Base-by-base conservation (phyloP, 2,797 vertebrate genomes). In the Peromyscus nudipes region DNA sequence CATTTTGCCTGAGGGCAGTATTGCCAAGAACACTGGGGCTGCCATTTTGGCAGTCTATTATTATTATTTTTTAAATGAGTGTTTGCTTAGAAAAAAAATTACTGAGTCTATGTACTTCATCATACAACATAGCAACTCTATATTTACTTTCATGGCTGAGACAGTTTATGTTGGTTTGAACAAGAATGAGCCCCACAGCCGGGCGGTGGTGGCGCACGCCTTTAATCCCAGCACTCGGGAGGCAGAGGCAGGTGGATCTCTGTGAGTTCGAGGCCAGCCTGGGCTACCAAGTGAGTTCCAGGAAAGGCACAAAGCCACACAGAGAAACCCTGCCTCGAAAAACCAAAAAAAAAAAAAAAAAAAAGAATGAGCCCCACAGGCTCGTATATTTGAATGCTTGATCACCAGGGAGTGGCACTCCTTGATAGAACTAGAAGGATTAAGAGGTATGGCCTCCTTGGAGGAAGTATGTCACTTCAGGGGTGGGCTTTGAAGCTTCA, bases 1-100 rank as follows among this genome's bases (percentile, higher is more conserved):
- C 91, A 37, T n/a, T 52, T 81, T 60, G 46, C 80, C 62, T 80
- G 69, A 91, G n/a, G 11, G 3, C 7, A 37, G 5, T 90, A 80
- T 52, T 83, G 25, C 65, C 65, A 79, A 87, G 46, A 92, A 43
- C 13, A 37, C 77, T 86, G 79, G n/a, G 65, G 31, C 62, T 95
- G 46, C 60, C 60, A 88, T 82, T 90, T 93, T 95, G 89, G 65
- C 60, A 94, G 62, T 81, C 21, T 94, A 57, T n/a, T 31, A 64
- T 86, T 82, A 91, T 91, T 77, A 55, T 34, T 79, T 21, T 89
- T 83, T 83, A 37, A 9, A 49, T 23, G 23, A 95, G 11, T 57
- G n/a, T 92, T 97, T 96, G 87, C 60, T 46, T 88, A 87, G 73
- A 75, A 93, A 34, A 76, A 90, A 91, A 83, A 86, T 67, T 85